Evolutionary conservation across 2,113 vertebrate genomes (phyloP).

Genomic region (Sporophila hypoxantha): DNA sequence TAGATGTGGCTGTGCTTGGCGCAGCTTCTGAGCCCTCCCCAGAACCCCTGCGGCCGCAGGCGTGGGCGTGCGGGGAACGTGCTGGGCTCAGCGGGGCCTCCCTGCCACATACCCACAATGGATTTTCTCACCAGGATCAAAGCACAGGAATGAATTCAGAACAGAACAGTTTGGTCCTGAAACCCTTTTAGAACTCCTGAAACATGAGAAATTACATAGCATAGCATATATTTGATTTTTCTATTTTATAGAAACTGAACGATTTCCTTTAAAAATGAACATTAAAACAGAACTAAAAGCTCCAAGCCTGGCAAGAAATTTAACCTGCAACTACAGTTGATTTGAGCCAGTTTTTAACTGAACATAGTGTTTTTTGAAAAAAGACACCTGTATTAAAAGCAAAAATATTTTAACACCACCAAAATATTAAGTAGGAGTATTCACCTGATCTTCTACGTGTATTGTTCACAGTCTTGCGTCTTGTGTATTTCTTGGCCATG

Average conservation of each 20-base stretch:
- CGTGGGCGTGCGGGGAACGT: accelerated
- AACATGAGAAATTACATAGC: background rate
- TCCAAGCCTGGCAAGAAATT: background rate
- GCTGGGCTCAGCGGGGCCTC: background rate
- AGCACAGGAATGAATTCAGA: background rate
- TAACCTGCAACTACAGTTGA: background rate
- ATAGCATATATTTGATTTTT: background rate
- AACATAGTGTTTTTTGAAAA: background rate
- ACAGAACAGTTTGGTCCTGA: background rate
- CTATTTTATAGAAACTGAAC: background rate
- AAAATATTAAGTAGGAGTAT: background rate
- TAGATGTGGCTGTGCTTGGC: background rate
- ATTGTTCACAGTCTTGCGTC: background rate
- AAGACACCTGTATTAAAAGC: background rate
- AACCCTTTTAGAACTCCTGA: background rate
- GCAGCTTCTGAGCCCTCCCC: background rate
- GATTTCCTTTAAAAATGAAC: background rate
- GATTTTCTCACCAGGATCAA: background rate
- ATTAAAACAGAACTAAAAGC: background rate
- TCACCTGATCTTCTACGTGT: background rate
- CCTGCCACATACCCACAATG: background rate
- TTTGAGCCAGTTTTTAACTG: background rate
- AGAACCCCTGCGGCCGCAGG: accelerated
- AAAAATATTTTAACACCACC: background rate
- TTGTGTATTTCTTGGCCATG: background rate